Evolutionary conservation across 2,797 vertebrate species (phyloP).

Genomic region (Hybognathus amarus): DNA sequence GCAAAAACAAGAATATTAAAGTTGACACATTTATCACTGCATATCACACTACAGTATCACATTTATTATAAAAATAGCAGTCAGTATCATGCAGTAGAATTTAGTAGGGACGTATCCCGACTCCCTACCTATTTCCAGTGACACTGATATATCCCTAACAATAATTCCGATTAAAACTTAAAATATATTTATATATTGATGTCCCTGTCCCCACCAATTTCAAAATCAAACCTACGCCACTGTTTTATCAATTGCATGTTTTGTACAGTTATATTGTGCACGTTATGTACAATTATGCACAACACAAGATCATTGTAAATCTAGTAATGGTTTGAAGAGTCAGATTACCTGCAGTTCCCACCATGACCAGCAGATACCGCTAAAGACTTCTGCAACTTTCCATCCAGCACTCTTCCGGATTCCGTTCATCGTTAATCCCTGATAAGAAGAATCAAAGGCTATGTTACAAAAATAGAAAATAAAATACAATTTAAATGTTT

Average conservation of each 20-base stretch:
- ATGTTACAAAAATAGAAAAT: background rate
- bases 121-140: too few species aligned
- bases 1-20: background rate
- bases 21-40: too few species aligned
- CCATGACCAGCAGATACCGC: background rate
- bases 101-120: too few species aligned
- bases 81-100: background rate
- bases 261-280: background rate
- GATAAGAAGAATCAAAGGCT: background rate
- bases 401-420: background rate
- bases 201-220: too few species aligned
- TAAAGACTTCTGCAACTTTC: background rate
- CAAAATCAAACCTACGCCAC: too few species aligned
- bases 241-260: background rate
- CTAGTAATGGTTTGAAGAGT: background rate
- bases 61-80: background rate
- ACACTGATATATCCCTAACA: too few species aligned
- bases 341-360: conserved; percentile 11
- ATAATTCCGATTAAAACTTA: too few species aligned
- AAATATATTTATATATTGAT: too few species aligned
- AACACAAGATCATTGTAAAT: background rate
- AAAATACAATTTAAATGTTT: background rate
- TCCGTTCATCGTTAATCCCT: background rate
- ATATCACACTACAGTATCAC: background rate
- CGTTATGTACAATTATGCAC: background rate